Evolutionary conservation across 1,140 invertebrate species (phyloP).

Genomic region (Sinonovacula constricta): DNA sequence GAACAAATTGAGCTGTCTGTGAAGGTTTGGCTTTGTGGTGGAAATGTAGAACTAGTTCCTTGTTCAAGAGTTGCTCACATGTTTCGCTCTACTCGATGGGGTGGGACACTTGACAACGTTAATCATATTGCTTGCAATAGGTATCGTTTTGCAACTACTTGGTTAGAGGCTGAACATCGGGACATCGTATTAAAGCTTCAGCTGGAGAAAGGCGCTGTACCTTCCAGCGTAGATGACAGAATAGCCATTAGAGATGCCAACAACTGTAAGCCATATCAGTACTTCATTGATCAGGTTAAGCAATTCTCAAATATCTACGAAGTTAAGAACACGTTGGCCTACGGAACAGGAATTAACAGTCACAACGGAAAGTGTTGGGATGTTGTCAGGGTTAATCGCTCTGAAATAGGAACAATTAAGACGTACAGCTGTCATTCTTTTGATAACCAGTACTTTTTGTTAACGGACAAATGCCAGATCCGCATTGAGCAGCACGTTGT

Average conservation of each 20-base stretch:
- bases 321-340: background rate
- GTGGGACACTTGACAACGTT: background rate
- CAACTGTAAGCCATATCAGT: conserved; percentile 27
- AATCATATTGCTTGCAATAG: conserved; percentile 9
- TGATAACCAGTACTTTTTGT: conserved; percentile 26
- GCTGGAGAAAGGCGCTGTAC: too few species aligned
- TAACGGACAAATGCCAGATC: conserved; percentile 15
- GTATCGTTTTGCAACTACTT: conserved; percentile 15
- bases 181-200: background rate
- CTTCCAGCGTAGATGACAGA: conserved; percentile 1
- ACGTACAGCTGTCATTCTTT: background rate
- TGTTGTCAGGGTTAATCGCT: background rate
- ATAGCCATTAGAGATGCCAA: conserved; percentile 1
- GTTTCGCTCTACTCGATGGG: conserved; percentile 13
- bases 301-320: background rate
- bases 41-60: conserved; percentile 94
- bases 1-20: conserved; percentile 99
- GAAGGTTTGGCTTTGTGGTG: conserved; percentile 99
- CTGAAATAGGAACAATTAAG: background rate
- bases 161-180: conserved; percentile 8
- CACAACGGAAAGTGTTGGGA: background rate
- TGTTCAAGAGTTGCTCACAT: conserved; percentile 96
- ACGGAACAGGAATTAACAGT: conserved; percentile 1
- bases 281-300: conserved; percentile 17
- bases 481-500: too few species aligned